Base-by-base conservation (phyloP, 1,140 invertebrate species). In the Scylla paramamosain region DNA sequence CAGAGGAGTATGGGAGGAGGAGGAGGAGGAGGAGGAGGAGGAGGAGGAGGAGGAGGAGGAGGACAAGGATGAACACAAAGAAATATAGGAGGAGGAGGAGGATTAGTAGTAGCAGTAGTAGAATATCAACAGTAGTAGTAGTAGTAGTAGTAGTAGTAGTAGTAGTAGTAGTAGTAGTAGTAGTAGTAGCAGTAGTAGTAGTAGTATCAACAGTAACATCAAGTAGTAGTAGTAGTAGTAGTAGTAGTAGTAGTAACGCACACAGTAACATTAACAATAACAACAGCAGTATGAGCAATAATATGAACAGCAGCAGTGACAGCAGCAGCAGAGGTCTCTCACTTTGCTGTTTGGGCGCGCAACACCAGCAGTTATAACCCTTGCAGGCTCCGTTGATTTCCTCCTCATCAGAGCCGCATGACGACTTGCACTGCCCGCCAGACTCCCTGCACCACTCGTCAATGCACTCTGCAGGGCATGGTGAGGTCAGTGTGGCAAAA, bases 131-230 rank as follows among this genome's bases (percentile, higher is more conserved):
- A 67, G 59, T 67, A 67, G 59, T 67, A 67, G 59, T 25, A 67
- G 59, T 67, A 67, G 59, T 67, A 67, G 59, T 67, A 67, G 59
- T 67, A 67, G 59, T 67, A 77, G 67, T n/a, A 77, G 67, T 77
- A 77, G 67, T 77, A 77, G 67, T 77, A 77, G 67, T 77, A 77
- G 67, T 77, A 77, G 67, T 77, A 77, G 67, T 77, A 77, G 67
- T 77, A 20, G 67, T 77, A 77, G 67, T 77, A 77, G n/a, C n/a
- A 20, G n/a, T 77, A 77, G 20, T n/a, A n/a, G n/a, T 20, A 77
- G n/a, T 77, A 77, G n/a, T 20, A 77, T 0, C 10, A 67, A 25
- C 20, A 67, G 48, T 52, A 7, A 14, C 48, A 7, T 14, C 14
- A 52, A 59, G 52, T 59, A 59, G 16, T 59, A 59, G 52, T 59